Base-by-base conservation (phyloP, 2,888 invertebrate genomes). In the Perizoma affinitatum region DNA sequence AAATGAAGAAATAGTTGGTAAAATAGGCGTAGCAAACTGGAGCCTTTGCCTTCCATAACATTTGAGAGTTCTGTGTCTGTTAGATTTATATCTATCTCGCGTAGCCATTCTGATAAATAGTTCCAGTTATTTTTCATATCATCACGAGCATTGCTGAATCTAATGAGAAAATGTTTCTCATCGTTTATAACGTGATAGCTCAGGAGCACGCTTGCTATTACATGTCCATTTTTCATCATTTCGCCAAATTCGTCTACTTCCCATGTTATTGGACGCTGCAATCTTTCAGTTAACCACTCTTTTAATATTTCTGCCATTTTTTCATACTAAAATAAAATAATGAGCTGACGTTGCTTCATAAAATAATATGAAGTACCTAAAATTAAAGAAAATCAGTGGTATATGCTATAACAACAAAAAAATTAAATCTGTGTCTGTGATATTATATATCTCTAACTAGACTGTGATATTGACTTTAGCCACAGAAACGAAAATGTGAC, bases 1-100 rank as follows among this genome's bases (percentile, higher is more conserved):
- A 95, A 82, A 64, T 90, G 88, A 6, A 95, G 82, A 73, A 94
- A 95, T 5, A 95, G 78, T 77, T 94, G 93, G 78, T 95, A 95
- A 75, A 95, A 94, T 1, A 95, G 72, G 38, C 93, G 88, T 5
- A 94, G 80, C 5, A 94, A 81, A 0, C 93, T 79, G 6, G 92
- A 87, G 4, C 93, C 93, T 60, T 84, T 89, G 0, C 93, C 93
- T 56, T 87, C 83, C 63, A 92, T 91, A 10, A 95, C 87, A 54
- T 88, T 88, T 4, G 80, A 76, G 48, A 94, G 71, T 54, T 93
- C 93, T 4, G 85, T 72, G 33, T 91, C 87, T 47, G 76, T 81
- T 64, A 93, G 75, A 48, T 82, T 70, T 0, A 95, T 84, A 46
- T 93, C 90, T 4, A 95, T 70, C 45, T 86, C 85, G 4, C 78